phyloP scores from a whole-genome alignment of 1,140 invertebrate genomes.

The Xylocopa sonorina region DNA sequence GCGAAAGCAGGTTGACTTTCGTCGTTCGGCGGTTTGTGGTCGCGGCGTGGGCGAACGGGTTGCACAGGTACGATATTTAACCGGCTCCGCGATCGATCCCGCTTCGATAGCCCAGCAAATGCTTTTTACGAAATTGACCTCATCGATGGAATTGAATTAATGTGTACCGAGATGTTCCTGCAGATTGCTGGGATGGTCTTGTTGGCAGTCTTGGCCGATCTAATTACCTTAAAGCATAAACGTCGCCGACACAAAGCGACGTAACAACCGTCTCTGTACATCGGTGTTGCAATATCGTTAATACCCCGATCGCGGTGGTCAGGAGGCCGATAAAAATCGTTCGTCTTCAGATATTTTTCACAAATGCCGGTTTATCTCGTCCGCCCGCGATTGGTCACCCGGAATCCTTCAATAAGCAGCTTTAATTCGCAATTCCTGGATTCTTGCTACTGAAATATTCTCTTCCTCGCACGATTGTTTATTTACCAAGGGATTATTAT shows the following conservation, averaged over 20 bases:
- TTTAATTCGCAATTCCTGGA: neutral
- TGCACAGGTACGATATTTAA: slow-evolving; percentile 35
- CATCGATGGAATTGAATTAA: slow-evolving; percentile 68
- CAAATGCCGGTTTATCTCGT: neutral
- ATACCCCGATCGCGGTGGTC: neutral
- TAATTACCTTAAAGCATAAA: slow-evolving; percentile 60
- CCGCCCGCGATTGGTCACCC: too few species aligned
- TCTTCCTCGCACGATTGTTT: neutral
- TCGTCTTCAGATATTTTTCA: neutral
- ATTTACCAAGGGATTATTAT: too few species aligned
- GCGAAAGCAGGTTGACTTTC: too few species aligned
- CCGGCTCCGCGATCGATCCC: slow-evolving; percentile 45
- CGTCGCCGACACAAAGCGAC: slow-evolving; percentile 15
- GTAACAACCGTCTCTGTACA: neutral
- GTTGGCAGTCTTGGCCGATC: slow-evolving; percentile 59
- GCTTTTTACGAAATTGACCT: slow-evolving; percentile 69
- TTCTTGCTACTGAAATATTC: neutral
- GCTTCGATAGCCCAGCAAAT: slow-evolving; percentile 62
- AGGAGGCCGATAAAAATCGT: neutral
- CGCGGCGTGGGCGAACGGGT: slow-evolving; percentile 2
- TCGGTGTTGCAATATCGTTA: slow-evolving; percentile 4
- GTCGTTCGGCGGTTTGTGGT: neutral
- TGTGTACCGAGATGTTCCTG: slow-evolving; percentile 59
- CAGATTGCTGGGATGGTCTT: slow-evolving; percentile 64
- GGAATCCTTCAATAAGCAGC: neutral